Evolutionary conservation across 1,140 invertebrate species (phyloP), one percentile per base, ranked within the genome.

Genomic region (Thalassaphorura encarpata): DNA sequence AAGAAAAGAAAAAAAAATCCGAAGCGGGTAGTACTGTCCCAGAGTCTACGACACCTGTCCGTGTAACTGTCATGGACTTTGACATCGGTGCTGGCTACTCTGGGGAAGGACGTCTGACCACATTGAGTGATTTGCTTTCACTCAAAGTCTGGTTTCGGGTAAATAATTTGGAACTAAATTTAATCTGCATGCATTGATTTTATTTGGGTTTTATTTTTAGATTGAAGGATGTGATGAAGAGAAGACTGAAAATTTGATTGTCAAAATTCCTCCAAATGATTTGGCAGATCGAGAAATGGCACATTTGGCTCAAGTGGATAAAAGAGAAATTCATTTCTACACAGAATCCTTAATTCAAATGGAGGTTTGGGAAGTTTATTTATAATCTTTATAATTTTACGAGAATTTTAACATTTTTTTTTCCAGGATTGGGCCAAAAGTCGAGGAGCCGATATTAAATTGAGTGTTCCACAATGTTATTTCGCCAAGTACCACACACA

Each of bases 291-390:
- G 63, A 19, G 63, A 64, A 64, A 64, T 64, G 63, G 63, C 63
- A 24, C 63, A 61, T 31, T 58, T 61, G 67, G 84, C 83, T 1
- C 84, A 87, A 69, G 87, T 87, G 67, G 84, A 87, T 70, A 77
- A 85, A 1, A 74, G 85, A 43, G 85, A 87, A 71, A 87, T 87
- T 63, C 81, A 85, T 57, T 87, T 88, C 71, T 88, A 87, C 68
- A 87, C 84, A 3, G 52, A 60, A 54, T 58, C 58, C 26, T 47
- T 59, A 26, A 42, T 54, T 28, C 54, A 57, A 43, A 18, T 62
- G 8, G 27, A 62, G 31, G 60, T 58, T 52, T 40, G 33, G 33
- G 33, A 2, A 8, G 13, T 31, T 21, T 24, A 40, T 21, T 40
- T 52, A n/a, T 4, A 13, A 4, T 11, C 11, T 46, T 19, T 13